A percentile compares a stretch with the other conserved stretches of the same genome.
phyloP scores from a whole-genome alignment of 2,888 invertebrate genomes.

The Conops quadrifasciatus region DNA sequence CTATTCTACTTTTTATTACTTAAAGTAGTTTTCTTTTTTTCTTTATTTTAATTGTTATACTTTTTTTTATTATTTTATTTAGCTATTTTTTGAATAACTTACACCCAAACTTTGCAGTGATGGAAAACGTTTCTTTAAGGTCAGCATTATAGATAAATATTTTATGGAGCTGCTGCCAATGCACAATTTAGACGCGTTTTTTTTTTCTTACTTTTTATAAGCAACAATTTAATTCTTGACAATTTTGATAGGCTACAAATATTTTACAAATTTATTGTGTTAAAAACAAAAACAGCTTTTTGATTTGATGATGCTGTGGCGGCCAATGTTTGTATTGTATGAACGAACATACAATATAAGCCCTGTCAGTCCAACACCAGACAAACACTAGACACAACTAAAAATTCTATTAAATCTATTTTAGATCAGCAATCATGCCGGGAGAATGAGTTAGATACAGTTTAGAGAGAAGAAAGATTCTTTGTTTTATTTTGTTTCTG shows the following conservation, averaged over 20 bases:
- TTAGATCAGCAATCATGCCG: conserved; percentile 15
- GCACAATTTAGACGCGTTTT: conserved; percentile 3
- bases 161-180: no score
- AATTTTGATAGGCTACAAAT: background rate
- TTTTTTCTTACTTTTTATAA: conserved; percentile 20
- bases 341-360: conserved; percentile 31
- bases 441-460: background rate
- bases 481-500: background rate
- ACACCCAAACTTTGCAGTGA: conserved; percentile 68
- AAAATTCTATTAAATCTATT: conserved; percentile 25
- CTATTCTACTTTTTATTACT: background rate
- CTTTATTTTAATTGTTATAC: background rate
- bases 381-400: conserved; percentile 31
- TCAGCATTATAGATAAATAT: conserved; percentile 51
- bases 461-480: background rate
- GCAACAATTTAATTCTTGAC: no score
- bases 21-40: background rate
- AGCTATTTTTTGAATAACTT: conserved; percentile 53
- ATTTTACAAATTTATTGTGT: background rate
- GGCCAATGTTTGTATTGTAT: conserved; percentile 28
- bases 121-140: conserved; percentile 67
- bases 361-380: conserved; percentile 31
- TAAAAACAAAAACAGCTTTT: conserved; percentile 7
- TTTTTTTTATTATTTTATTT: background rate
- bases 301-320: conserved; percentile 8